phyloP scores from a whole-genome alignment of 2,888 invertebrate genomes.

The Agriotes lineatus region DNA sequence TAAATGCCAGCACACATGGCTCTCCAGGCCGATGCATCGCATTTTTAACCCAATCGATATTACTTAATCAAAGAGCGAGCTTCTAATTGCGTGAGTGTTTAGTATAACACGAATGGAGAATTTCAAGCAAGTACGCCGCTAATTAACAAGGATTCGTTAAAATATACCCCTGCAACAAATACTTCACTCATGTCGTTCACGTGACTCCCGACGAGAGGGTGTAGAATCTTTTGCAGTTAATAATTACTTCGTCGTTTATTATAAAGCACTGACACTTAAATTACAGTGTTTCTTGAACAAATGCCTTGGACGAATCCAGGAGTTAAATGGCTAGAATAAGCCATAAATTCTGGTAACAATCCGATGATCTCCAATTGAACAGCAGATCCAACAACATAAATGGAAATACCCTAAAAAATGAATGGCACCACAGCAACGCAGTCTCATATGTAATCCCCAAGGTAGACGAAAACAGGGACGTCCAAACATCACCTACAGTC shows the following conservation, averaged over 20 bases:
- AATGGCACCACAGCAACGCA: no score
- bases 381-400: no score
- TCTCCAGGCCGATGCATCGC: slow-evolving; percentile 15
- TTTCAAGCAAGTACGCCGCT: slow-evolving; percentile 10
- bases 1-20: slow-evolving; percentile 34
- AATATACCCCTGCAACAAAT: slow-evolving; percentile 1
- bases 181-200: slow-evolving; percentile 14
- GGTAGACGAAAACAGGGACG: no score
- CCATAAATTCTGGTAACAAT: no score
- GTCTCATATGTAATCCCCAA: no score
- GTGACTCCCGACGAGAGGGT: slow-evolving; percentile 1
- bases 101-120: slow-evolving; percentile 11
- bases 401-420: no score
- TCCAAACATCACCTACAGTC: no score
- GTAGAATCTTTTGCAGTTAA: slow-evolving; percentile 24
- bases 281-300: no score
- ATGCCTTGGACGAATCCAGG: no score
- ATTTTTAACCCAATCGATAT: slow-evolving; percentile 35
- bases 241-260: slow-evolving; percentile 33
- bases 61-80: slow-evolving; percentile 36
- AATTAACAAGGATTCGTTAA: slow-evolving; percentile 14
- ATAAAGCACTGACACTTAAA: no score
- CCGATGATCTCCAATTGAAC: no score
- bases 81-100: slow-evolving; percentile 31
- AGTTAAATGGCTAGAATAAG: no score